Conservation (phyloP, 2,888 invertebrate species). For the Platerodrilus igneus region DNA sequence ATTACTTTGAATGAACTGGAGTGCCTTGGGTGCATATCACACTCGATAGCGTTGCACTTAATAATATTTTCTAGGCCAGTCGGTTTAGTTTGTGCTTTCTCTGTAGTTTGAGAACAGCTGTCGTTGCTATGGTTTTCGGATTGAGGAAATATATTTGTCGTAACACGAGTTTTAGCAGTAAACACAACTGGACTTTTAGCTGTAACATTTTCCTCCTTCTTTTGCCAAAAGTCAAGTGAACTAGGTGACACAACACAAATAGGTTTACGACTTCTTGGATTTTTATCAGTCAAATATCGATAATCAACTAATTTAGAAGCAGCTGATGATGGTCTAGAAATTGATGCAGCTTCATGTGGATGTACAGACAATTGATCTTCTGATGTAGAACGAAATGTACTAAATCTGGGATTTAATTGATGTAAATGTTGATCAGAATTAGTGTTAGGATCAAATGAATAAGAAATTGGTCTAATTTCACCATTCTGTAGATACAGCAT, state of each 20-base stretch:
- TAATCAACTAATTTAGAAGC: conserved; percentile 47
- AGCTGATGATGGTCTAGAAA: conserved; percentile 44
- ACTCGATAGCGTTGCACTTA: too few species aligned
- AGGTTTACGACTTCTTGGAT: conserved; percentile 67
- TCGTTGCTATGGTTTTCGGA: too few species aligned
- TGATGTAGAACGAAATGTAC: conserved; percentile 41
- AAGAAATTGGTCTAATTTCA: conserved; percentile 51
- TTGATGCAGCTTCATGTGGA: conserved; percentile 28
- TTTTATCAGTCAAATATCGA: conserved; percentile 67
- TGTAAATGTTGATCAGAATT: conserved; percentile 26
- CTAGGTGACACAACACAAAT: conserved; percentile 61
- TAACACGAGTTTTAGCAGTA: conserved; percentile 41
- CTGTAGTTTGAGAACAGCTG: too few species aligned
- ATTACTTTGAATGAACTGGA: neutral
- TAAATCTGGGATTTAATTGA: conserved; percentile 32
- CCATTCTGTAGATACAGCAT: conserved; percentile 46
- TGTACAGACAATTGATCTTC: conserved; percentile 43
- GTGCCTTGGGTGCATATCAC: conserved; percentile 1
- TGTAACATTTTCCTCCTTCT: conserved; percentile 51
- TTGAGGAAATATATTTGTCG: conserved; percentile 43
- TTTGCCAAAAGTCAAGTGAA: conserved; percentile 62
- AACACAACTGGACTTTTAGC: conserved; percentile 42
- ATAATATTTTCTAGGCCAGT: too few species aligned
- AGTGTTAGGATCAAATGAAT: conserved; percentile 48
- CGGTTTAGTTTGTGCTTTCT: too few species aligned